Conservation (phyloP, 2,113 vertebrate genomes). For the Etheostoma cragini region DNA sequence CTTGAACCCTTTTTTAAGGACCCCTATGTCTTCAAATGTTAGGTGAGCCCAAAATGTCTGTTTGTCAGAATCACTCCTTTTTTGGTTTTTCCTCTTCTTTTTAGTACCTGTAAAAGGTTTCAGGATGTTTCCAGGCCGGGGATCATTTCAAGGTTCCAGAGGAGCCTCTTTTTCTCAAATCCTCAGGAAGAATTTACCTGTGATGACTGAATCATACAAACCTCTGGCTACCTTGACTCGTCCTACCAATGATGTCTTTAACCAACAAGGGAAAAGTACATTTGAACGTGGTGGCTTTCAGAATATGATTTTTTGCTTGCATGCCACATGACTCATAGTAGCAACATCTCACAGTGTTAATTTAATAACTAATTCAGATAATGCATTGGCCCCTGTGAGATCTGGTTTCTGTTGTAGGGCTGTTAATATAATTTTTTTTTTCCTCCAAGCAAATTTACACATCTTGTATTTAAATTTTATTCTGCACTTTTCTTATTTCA, state of each 20-base stretch:
- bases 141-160: conserved; percentile 52
- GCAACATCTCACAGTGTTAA: neutral
- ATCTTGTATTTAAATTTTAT: neutral
- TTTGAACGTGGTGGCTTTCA: conserved; percentile 31
- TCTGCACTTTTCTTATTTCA: neutral
- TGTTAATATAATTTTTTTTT: neutral
- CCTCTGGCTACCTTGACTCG: rapidly evolving
- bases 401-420: neutral
- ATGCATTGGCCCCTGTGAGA: neutral
- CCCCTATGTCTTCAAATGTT: too few species aligned
- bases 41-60: too few species aligned
- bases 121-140: conserved; percentile 43
- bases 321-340: neutral
- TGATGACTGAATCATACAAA: neutral
- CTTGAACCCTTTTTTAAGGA: too few species aligned
- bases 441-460: too few species aligned
- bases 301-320: neutral
- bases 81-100: neutral
- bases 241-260: neutral
- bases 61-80: too few species aligned
- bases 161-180: conserved; percentile 55
- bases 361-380: neutral
- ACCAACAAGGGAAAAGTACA: neutral
- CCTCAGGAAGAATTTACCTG: conserved; percentile 54
- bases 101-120: neutral